A percentile compares a stretch with the other conserved stretches of the same genome.
phyloP scores from a whole-genome alignment of 2,113 vertebrate species.

The Cardinalis cardinalis region DNA sequence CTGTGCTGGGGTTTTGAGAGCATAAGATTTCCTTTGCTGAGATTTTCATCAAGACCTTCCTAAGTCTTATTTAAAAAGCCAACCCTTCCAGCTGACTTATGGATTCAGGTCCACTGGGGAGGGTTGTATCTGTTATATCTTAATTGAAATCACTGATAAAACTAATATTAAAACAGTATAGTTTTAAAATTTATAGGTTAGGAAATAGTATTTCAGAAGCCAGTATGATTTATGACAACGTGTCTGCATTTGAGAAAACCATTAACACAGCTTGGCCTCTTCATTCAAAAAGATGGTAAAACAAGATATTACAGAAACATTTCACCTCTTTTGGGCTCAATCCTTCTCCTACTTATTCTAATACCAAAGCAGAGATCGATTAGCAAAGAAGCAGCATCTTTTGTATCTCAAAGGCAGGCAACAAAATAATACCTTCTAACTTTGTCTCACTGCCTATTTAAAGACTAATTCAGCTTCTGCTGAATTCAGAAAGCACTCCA shows the following conservation, averaged over 20 bases:
- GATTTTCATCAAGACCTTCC: constrained; percentile 15
- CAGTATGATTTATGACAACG: not conserved
- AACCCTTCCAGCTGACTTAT: not conserved
- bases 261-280: not conserved
- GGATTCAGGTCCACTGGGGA: not conserved
- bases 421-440: not conserved
- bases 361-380: not conserved
- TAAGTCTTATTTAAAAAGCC: not conserved
- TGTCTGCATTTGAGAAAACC: constrained; percentile 1
- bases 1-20: not conserved
- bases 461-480: not conserved
- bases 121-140: not conserved
- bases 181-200: not conserved
- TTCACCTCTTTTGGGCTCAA: not conserved
- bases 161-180: constrained; percentile 1
- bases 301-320: not conserved
- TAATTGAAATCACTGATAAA: not conserved
- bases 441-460: not conserved
- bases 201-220: constrained; percentile 13
- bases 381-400: not conserved
- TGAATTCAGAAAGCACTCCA: not conserved
- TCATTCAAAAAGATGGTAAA: not conserved
- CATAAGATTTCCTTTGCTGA: constrained; percentile 3
- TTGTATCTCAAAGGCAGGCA: not conserved
- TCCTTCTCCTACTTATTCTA: not conserved